Conservation (phyloP, 2,888 invertebrate species). For the Merodon equestris region DNA sequence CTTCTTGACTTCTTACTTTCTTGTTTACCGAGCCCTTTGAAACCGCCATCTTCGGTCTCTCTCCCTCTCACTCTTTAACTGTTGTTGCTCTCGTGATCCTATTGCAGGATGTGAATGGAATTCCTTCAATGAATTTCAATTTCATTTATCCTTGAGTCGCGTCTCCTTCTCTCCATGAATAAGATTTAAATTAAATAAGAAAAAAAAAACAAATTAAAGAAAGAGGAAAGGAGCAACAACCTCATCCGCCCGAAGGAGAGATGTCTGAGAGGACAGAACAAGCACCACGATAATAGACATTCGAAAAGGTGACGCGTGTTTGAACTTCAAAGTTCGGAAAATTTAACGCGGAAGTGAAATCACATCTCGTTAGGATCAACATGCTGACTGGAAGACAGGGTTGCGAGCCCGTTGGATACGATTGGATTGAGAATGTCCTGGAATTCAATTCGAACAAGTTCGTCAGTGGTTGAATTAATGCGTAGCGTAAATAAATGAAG, state of each 20-base stretch:
- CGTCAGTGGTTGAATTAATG: slow-evolving; percentile 58
- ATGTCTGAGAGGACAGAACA: slow-evolving; percentile 12
- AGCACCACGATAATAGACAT: too few relatives aligned
- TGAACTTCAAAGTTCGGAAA: slow-evolving; percentile 62
- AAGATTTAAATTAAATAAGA: slow-evolving; percentile 65
- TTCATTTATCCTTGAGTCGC: slow-evolving; percentile 66
- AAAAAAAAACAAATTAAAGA: slow-evolving; percentile 28
- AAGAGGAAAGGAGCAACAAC: background rate
- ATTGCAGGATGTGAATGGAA: slow-evolving; percentile 64
- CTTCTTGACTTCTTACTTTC: background rate
- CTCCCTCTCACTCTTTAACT: slow-evolving; percentile 27
- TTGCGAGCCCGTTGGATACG: background rate
- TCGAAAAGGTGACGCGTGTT: slow-evolving; percentile 63
- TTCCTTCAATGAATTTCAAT: slow-evolving; percentile 67
- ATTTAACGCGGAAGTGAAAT: slow-evolving; percentile 67
- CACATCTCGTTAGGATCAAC: slow-evolving; percentile 70
- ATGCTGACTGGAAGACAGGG: slow-evolving; percentile 45
- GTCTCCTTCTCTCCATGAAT: slow-evolving; percentile 47
- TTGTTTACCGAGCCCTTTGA: background rate
- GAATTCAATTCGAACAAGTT: slow-evolving; percentile 57
- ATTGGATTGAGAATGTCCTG: slow-evolving; percentile 31
- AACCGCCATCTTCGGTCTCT: slow-evolving; percentile 5
- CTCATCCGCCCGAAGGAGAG: slow-evolving; percentile 39
- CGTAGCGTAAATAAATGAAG: slow-evolving; percentile 62
- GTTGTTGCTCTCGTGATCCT: slow-evolving; percentile 35